Evolutionary conservation across 2,113 vertebrate species (phyloP).

Genomic region (Pongo pygmaeus): DNA sequence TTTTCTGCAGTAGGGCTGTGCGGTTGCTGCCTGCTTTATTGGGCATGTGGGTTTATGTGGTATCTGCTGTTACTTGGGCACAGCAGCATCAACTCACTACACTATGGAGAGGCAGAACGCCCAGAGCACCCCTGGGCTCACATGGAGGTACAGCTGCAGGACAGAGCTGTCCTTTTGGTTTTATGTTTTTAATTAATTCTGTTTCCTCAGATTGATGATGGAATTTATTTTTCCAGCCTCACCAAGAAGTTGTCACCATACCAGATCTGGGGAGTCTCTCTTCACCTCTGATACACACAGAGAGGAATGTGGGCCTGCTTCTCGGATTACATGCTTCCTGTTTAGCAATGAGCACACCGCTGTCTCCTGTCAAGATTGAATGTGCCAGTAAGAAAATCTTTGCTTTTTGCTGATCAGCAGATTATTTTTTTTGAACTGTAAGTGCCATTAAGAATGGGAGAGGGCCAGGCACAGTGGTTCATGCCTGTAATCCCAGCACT

Average conservation of each 20-base stretch:
- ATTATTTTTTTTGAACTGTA: not conserved
- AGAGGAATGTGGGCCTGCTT: conserved; percentile 95
- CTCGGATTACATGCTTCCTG: conserved; percentile 96
- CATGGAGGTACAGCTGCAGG: not conserved
- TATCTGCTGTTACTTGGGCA: not conserved
- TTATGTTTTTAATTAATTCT: conserved; percentile 30
- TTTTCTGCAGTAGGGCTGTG: not conserved
- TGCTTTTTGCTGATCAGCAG: not conserved
- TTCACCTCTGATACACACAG: conserved; percentile 97
- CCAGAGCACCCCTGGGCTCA: not conserved
- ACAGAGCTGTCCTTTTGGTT: not conserved
- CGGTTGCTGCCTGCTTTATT: not conserved
- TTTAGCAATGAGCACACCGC: conserved; percentile 93
- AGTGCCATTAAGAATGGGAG: not conserved
- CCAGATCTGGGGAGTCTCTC: conserved; percentile 97
- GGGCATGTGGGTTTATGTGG: not conserved
- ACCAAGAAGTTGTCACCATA: conserved; percentile 96
- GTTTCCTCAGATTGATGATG: not conserved
- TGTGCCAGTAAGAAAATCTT: conserved; percentile 92
- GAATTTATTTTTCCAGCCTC: conserved; percentile 87
- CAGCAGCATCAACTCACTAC: not conserved
- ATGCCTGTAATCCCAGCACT: no score
- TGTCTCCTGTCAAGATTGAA: conserved; percentile 95
- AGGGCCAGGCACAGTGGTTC: not conserved
- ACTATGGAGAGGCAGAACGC: no score